These are phyloP conservation scores for Molothrus ater DNA, from an alignment of 2,797 vertebrate genomes.

Conservation along the genomic window DNA sequence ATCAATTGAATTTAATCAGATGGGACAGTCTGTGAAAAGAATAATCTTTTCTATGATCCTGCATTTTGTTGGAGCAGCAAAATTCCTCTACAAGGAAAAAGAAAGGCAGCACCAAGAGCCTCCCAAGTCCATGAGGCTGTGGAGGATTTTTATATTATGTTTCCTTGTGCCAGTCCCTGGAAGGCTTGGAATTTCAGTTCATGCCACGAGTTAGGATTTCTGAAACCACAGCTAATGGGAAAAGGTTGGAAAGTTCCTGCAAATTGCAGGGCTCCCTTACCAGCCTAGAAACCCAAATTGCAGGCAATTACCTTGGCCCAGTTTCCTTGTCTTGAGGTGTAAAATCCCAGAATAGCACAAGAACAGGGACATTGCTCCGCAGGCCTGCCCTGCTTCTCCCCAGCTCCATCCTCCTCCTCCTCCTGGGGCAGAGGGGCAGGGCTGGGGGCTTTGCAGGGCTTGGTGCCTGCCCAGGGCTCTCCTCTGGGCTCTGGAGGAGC, in stretches of 20 bases:
- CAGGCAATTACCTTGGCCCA: neutral
- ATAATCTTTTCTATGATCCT: neutral
- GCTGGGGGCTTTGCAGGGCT: too few species aligned
- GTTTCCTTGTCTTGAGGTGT: neutral
- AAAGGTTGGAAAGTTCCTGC: neutral
- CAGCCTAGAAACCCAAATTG: neutral
- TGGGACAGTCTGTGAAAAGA: neutral
- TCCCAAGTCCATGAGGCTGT: neutral
- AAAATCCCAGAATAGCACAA: neutral
- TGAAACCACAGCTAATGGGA: neutral
- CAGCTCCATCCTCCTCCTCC: neutral
- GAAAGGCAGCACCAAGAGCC: neutral
- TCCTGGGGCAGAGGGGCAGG: neutral
- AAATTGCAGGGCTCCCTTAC: neutral
- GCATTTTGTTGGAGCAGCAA: neutral
- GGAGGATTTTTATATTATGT: neutral
- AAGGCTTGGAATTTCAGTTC: neutral
- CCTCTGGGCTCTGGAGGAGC: neutral
- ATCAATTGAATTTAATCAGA: neutral
- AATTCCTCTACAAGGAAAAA: neutral
- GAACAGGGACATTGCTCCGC: neutral
- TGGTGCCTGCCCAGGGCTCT: neutral
- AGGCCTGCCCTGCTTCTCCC: neutral
- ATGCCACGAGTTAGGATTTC: neutral
- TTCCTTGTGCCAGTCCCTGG: neutral